phyloP scores from a whole-genome alignment of 2,113 vertebrate genomes.

The Podiceps cristatus region DNA sequence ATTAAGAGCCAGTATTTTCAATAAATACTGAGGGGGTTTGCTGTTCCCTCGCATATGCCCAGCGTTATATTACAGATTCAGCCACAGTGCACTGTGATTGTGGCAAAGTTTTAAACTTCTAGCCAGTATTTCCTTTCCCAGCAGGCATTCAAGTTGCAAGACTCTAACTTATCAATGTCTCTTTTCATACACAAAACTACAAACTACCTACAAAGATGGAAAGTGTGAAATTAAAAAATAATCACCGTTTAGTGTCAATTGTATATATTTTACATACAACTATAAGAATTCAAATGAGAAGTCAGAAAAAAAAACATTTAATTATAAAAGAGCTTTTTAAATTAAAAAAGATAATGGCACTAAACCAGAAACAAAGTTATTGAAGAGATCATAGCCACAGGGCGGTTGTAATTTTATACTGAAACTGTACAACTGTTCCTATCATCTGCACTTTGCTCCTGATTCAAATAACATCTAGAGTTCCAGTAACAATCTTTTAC shows the following conservation, averaged over 20 bases:
- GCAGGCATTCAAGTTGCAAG: neutral
- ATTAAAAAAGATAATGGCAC: conserved; percentile 79
- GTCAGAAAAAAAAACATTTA: conserved; percentile 74
- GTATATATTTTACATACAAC: neutral
- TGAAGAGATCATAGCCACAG: conserved; percentile 66
- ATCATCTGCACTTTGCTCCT: conserved; percentile 49
- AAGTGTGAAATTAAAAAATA: neutral
- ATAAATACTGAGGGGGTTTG: neutral
- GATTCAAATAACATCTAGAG: conserved; percentile 57
- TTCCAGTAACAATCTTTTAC: conserved; percentile 47
- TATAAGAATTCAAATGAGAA: conserved; percentile 60
- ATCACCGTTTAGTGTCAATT: neutral
- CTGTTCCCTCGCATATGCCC: neutral
- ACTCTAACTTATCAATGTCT: neutral
- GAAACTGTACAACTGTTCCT: conserved; percentile 49
- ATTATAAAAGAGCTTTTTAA: conserved; percentile 78
- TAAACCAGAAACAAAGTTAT: conserved; percentile 66
- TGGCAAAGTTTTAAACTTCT: neutral
- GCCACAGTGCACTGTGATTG: neutral
- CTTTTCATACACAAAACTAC: conserved; percentile 24
- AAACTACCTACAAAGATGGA: neutral
- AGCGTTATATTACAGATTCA: neutral
- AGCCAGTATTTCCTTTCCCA: neutral
- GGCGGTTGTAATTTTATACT: conserved; percentile 29
- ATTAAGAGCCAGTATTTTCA: neutral